These are phyloP conservation scores for Ciona savignyi DNA, from an alignment of 23 tunicate species.

Conservation along the genomic window DNA sequence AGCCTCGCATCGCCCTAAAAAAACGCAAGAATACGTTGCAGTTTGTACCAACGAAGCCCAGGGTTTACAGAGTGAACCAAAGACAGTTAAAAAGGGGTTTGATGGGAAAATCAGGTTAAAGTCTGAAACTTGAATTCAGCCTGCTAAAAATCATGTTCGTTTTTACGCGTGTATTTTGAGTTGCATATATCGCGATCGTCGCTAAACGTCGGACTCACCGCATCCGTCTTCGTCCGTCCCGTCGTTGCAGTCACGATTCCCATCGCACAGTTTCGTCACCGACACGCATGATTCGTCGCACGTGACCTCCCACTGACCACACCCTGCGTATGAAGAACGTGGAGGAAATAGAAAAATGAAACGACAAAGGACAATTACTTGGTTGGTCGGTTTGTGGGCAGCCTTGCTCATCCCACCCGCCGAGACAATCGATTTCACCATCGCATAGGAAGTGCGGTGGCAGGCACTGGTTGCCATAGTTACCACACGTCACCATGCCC, in stretches of 20 bases:
- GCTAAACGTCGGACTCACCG: no score
- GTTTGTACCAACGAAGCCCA: no score
- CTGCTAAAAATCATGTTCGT: no score
- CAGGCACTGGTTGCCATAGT: constrained; percentile 23
- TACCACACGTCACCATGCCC: constrained; percentile 31
- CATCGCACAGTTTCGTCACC: constrained; percentile 61
- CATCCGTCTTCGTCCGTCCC: constrained; percentile 49
- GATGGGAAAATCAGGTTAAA: no score
- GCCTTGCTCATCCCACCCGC: constrained; percentile 31
- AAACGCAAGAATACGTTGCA: no score
- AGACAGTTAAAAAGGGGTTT: no score
- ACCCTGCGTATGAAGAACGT: no score
- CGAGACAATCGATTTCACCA: constrained; percentile 50
- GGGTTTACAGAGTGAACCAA: no score
- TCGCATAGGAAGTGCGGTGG: constrained; percentile 33
- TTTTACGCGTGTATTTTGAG: no score
- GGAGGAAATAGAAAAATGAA: no score
- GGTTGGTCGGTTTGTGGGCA: constrained; percentile 13
- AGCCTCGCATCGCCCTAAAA: constrained; percentile 59
- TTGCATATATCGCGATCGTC: neutral
- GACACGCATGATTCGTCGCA: constrained; percentile 49
- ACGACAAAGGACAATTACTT: no score
- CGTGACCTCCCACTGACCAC: constrained; percentile 29
- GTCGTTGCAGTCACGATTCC: constrained; percentile 31
- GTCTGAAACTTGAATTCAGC: no score